A percentile compares a stretch with the other conserved stretches of the same genome.
Conservation (phyloP, 2,797 vertebrate genomes). For the Myotis myotis region DNA sequence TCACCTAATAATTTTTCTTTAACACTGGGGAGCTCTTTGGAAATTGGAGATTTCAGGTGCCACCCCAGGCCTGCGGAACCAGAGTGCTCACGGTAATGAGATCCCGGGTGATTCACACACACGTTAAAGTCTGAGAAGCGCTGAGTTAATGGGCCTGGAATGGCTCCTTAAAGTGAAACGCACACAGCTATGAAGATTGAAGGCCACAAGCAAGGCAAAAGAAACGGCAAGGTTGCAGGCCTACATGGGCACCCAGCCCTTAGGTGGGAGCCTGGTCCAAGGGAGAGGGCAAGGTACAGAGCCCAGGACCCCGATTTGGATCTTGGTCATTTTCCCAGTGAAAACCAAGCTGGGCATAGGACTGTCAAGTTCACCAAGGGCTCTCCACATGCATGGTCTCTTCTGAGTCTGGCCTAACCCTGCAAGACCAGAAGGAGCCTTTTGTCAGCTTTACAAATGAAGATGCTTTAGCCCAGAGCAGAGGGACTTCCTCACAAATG, state of each 20-base stretch:
- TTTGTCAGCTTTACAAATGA: not conserved
- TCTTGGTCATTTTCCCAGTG: not conserved
- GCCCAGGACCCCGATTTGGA: not conserved
- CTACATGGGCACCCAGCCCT: accelerated
- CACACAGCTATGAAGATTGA: not conserved
- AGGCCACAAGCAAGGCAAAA: not conserved
- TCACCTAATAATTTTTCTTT: not conserved
- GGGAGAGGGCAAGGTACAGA: not conserved
- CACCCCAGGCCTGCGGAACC: not conserved
- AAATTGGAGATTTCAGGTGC: not conserved
- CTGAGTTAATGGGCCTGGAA: no score
- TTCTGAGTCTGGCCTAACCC: not conserved
- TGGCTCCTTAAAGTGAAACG: not conserved
- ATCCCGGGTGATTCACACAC: not conserved
- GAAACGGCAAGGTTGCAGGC: accelerated
- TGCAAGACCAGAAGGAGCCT: not conserved
- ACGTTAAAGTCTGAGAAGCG: not conserved
- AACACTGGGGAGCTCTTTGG: not conserved
- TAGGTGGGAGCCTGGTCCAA: not conserved
- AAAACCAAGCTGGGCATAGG: not conserved
- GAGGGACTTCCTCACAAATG: not conserved
- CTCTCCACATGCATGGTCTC: not conserved
- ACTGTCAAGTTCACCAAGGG: not conserved
- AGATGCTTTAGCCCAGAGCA: not conserved
- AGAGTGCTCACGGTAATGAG: accelerated